phyloP scores from a whole-genome alignment of 1,140 invertebrate genomes.

The Carposina sasakii region DNA sequence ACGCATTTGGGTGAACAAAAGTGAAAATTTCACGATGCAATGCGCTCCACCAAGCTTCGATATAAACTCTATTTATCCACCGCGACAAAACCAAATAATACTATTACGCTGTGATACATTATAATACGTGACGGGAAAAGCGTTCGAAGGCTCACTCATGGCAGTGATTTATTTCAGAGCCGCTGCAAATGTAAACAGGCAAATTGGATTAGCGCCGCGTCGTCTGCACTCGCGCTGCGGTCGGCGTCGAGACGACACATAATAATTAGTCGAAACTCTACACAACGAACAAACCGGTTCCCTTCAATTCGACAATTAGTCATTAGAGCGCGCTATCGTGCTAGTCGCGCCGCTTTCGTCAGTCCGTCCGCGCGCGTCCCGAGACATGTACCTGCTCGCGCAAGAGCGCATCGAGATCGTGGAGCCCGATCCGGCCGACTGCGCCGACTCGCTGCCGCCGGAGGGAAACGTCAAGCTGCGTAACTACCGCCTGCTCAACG shows the following conservation, averaged over 20 bases:
- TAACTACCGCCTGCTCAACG: conserved; percentile 51
- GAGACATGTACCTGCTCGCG: conserved; percentile 11
- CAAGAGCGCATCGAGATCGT: conserved; percentile 41
- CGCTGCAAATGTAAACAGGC: too few species aligned
- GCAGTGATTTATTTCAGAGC: too few species aligned
- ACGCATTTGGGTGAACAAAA: conserved; percentile 1
- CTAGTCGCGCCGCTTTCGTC: conserved; percentile 14
- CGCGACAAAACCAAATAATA: too few species aligned
- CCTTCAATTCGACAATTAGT: background rate
- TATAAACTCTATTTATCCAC: too few species aligned
- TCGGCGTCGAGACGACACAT: background rate
- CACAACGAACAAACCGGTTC: background rate
- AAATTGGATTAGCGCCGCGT: conserved; percentile 2
- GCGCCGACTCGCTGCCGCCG: conserved; percentile 36
- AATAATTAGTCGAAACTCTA: background rate
- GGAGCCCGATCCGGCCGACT: conserved; percentile 42
- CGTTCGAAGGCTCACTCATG: too few species aligned
- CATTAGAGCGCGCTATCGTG: background rate
- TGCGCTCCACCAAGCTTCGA: too few species aligned
- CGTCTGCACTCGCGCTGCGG: background rate
- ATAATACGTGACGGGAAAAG: too few species aligned
- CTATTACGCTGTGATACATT: too few species aligned
- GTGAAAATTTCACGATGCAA: too few species aligned
- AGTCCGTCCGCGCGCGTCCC: conserved; percentile 17
- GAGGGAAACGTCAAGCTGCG: conserved; percentile 52